Base-by-base conservation (phyloP, 2,797 vertebrate genomes). In the Cirrhinus mrigala region DNA sequence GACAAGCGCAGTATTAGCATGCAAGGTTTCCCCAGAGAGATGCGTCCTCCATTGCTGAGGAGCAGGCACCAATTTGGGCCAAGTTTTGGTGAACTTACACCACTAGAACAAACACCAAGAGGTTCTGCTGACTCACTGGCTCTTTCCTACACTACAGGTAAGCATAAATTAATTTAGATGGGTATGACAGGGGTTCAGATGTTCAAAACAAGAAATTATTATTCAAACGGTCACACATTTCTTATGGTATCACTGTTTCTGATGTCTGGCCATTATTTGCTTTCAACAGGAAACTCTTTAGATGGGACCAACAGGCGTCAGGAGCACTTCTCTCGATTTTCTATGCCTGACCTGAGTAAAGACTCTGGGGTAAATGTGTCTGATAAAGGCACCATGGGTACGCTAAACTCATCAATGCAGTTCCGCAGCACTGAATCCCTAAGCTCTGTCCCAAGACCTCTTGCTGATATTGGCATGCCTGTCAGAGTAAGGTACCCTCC, bases 321-420 rank as follows among this genome's bases (percentile, higher is more conserved):
- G 92, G 98, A 99, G 92, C 97, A 99, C 88, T 95, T 99, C 77
- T 99, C 98, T 48, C 94, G 98, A 66, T 99, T 99, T 92, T 99
- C 98, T 22, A 99, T 99, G 98, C 98, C 98, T 0, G 98, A 99
- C 92, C 94, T 99, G 89, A 99, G 98, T 93, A 99, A 99, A 92
- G 98, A 99, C 93, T 99, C 98, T 0, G 97, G 98, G 40, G 97
- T 99, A 94, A 98, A 98, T 0, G 93, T 99, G 89, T 98, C 98
- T 0, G 98, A 99, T 91, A 99, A 98, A 91, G 99, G 98, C 94
- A 97, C 96, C 93, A 97, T 99, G 97, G 98, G 98, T 48, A 99
- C 98, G 0, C 95, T 99, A 1, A 98, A 98, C 91, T 99, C 98
- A 8, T 99, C 98, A 6, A 92, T 97, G 90, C 98, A 98, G 90